Percentiles rank a stretch among this genome's conserved stretches.
Evolutionary conservation across 2,888 invertebrate species (phyloP).

Genomic region (Anaspis maculata): DNA sequence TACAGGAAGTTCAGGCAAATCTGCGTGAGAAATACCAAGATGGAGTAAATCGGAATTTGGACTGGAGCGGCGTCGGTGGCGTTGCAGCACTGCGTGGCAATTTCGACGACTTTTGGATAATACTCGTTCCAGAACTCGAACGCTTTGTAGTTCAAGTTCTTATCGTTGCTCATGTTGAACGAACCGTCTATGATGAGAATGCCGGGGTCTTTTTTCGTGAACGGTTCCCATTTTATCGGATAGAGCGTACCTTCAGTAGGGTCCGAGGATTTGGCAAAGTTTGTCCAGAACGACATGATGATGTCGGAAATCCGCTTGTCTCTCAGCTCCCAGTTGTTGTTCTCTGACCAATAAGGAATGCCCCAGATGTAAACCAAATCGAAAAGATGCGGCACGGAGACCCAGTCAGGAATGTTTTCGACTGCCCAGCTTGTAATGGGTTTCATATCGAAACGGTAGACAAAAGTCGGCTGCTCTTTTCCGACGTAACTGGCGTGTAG

Average conservation of each 20-base stretch:
- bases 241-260: slow-evolving; percentile 63
- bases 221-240: slow-evolving; percentile 64
- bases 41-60: too few relatives aligned
- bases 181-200: slow-evolving; percentile 67
- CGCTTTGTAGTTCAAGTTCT: slow-evolving; percentile 63
- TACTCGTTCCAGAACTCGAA: slow-evolving; percentile 80
- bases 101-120: slow-evolving; percentile 66
- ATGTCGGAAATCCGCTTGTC: slow-evolving; percentile 74
- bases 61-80: slow-evolving; percentile 32
- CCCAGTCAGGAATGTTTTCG: slow-evolving; percentile 66
- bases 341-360: slow-evolving; percentile 61
- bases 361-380: slow-evolving; percentile 79
- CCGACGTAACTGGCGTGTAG: slow-evolving; percentile 59
- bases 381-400: slow-evolving; percentile 72
- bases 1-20: too few relatives aligned
- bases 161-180: slow-evolving; percentile 65
- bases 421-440: slow-evolving; percentile 57
- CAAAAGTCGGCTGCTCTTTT: slow-evolving; percentile 50
- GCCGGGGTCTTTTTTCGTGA: slow-evolving; percentile 57
- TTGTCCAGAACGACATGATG: slow-evolving; percentile 73
- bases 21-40: too few relatives aligned
- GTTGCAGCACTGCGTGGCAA: slow-evolving; percentile 70
- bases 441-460: slow-evolving; percentile 70
- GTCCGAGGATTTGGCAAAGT: slow-evolving; percentile 67
- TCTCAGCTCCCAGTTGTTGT: slow-evolving; percentile 63